These are phyloP conservation scores for Germaria angustata DNA, from an alignment of 2,888 invertebrate species.

Conservation along the genomic window DNA sequence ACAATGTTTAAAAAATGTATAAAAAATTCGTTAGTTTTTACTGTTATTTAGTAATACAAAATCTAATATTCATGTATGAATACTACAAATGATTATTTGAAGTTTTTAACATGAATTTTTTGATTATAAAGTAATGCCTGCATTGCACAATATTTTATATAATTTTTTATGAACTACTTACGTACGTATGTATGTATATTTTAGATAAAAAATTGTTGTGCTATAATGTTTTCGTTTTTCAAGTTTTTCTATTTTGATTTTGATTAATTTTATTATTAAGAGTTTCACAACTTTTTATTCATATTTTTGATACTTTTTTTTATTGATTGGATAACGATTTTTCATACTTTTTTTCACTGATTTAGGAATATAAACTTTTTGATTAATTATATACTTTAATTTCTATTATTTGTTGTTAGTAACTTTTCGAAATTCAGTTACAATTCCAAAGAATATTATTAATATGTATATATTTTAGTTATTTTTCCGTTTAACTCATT, in stretches of 20 bases:
- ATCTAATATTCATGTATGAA: constrained; percentile 13
- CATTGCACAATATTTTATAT: constrained; percentile 74
- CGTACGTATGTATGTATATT: constrained; percentile 3
- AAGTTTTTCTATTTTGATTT: constrained; percentile 48
- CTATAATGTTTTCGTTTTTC: constrained; percentile 50
- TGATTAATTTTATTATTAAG: constrained; percentile 41
- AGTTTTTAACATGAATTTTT: constrained; percentile 36
- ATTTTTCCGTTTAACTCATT: neutral
- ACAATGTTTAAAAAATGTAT: neutral
- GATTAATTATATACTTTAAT: constrained; percentile 26
- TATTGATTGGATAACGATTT: constrained; percentile 23
- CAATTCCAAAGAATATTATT: constrained; percentile 54
- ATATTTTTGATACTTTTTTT: constrained; percentile 44
- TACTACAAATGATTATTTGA: constrained; percentile 21
- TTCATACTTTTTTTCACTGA: constrained; percentile 53
- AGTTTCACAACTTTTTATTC: constrained; percentile 63
- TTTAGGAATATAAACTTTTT: constrained; percentile 57
- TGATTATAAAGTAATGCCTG: constrained; percentile 73
- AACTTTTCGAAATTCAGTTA: constrained; percentile 51
- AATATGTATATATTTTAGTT: neutral
- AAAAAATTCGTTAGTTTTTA: constrained; percentile 24
- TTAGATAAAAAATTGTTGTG: constrained; percentile 56
- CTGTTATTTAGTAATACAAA: constrained; percentile 40
- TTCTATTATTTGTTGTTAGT: constrained; percentile 48
- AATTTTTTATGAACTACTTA: constrained; percentile 25